Conservation (phyloP, 2,113 vertebrate genomes). For the Tenebrosternarchus preto region DNA sequence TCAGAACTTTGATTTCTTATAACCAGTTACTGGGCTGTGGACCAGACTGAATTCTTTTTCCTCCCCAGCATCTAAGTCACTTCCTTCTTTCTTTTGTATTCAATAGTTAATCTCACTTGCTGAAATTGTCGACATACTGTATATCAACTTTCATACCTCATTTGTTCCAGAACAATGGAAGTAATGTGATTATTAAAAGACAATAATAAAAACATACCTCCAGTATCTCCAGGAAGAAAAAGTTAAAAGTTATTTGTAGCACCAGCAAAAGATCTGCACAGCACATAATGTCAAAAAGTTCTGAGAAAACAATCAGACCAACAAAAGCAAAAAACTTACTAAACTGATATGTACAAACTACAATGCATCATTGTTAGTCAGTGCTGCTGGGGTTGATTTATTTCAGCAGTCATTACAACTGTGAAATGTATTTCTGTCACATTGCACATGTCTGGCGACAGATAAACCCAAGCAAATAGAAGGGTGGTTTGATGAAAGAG, state of each 20-base stretch:
- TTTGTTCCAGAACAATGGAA: background rate
- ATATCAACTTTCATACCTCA: background rate
- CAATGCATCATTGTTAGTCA: constrained; percentile 53
- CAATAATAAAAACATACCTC: background rate
- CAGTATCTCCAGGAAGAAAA: too few species aligned
- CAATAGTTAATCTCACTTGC: too few species aligned
- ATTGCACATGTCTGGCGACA: constrained; percentile 61
- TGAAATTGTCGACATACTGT: background rate
- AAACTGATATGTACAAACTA: constrained; percentile 60
- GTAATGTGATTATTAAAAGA: background rate
- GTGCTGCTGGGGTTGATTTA: constrained; percentile 57
- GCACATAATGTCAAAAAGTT: background rate
- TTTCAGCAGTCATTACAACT: constrained; percentile 62
- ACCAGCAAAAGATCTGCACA: too few species aligned
- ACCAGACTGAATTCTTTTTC: background rate
- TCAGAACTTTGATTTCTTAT: background rate
- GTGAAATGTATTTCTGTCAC: constrained; percentile 72
- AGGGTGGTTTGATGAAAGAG: constrained; percentile 67
- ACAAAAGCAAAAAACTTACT: background rate
- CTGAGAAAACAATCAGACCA: background rate
- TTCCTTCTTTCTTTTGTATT: too few species aligned
- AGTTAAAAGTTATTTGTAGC: background rate
- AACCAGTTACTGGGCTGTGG: background rate
- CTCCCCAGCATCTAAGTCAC: background rate
- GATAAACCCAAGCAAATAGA: constrained; percentile 72